Percentiles rank a stretch among this genome's conserved stretches.
Conservation (phyloP, 2,113 vertebrate species). For the Oxyruncus cristatus region DNA sequence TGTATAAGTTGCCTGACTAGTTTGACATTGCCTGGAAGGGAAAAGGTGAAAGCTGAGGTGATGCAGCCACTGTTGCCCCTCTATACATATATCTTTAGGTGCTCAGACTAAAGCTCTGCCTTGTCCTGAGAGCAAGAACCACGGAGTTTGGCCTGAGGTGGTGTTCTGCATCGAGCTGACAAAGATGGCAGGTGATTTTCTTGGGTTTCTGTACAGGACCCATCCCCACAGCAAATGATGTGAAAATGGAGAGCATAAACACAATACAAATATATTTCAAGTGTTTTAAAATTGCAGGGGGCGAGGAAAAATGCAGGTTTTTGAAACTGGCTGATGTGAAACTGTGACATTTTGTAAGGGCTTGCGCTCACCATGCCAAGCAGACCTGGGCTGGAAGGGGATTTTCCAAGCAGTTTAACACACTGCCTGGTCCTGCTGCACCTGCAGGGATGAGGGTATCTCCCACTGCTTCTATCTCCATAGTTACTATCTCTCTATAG, state of each 20-base stretch:
- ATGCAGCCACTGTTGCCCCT: neutral
- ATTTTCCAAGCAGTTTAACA: neutral
- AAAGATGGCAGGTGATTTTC: neutral
- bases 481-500: neutral
- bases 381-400: neutral
- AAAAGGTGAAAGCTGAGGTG: neutral
- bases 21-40: neutral
- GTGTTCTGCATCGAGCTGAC: neutral
- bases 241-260: neutral
- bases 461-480: neutral
- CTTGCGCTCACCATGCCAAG: rapidly evolving
- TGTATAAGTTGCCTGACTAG: rapidly evolving
- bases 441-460: neutral
- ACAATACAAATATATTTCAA: neutral
- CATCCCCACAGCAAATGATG: neutral
- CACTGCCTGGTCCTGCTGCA: neutral
- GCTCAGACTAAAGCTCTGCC: neutral
- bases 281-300: neutral
- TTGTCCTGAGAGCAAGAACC: neutral
- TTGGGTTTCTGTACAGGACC: neutral
- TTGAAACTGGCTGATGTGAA: neutral
- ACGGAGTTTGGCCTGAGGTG: rapidly evolving
- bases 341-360: neutral
- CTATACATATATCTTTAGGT: rapidly evolving
- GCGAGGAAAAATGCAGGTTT: neutral